Base-by-base conservation (phyloP, 2,888 invertebrate genomes). In the Abrostola tripartita region DNA sequence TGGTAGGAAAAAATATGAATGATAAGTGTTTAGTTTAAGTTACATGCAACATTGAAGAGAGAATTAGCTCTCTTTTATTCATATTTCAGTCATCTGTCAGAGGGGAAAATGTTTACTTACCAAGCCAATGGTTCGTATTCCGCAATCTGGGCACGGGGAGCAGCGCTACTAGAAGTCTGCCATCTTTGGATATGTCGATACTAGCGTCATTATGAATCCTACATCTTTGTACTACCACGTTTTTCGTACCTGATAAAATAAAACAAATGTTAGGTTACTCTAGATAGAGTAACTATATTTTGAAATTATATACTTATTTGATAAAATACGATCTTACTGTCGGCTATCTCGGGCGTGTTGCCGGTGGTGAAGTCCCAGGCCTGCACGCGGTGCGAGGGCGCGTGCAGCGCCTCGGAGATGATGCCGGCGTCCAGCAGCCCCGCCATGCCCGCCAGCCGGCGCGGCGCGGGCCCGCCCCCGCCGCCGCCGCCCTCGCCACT, bases 131-230 rank as follows among this genome's bases (percentile, higher is more conserved):
- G 73, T 96, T 96, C 24, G 96, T 95, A 83, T 95, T 96, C 55
- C 97, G 94, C 73, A 96, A 91, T 52, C 97, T 95, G 42, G 96
- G 96, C 7, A 96, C 96, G 0, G 97, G 97, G 37, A 97, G 92
- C 69, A 98, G 93, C 0, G 97, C 97, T 7, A 97, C 98, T 68
- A 98, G 91, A 60, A 97, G 92, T 37, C 96, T 95, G 14, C 98
- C 98, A 86, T 98, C 97, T 66, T 96, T 96, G 10, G 98, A 97
- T 79, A 98, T 96, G 85, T 97, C 97, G 75, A 98, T 97, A 86
- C 97, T 97, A 37, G 97, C 98, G 85, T 98, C 98, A 86, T 98
- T 98, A 90, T 98, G 98, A 68, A 98, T 97, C 85, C 97, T 97
- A 88, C 98, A 98, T 79, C 97, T 96, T 40, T 95, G 95, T 7